Conservation (phyloP, 2,797 vertebrate genomes). For the Sibirionetta formosa region DNA sequence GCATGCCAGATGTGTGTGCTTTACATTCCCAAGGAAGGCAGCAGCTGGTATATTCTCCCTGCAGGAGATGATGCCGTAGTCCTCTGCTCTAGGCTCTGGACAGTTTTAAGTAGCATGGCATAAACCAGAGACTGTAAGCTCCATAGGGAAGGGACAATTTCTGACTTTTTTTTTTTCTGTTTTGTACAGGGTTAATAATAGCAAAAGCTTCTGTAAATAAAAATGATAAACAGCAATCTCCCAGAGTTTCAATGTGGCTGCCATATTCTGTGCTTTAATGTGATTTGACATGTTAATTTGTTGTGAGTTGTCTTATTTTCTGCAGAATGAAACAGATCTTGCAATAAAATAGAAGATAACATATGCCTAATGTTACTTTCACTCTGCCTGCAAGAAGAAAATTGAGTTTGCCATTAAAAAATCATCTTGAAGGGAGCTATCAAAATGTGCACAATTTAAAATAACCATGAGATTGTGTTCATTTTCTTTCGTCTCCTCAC, state of each 20-base stretch:
- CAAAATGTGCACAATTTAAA: neutral
- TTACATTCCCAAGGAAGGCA: neutral
- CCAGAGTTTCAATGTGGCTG: neutral
- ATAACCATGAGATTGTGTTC: neutral
- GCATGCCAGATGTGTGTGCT: neutral
- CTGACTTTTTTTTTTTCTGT: neutral
- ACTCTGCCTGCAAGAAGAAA: neutral
- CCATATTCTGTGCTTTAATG: slow-evolving; percentile 4
- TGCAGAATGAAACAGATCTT: slow-evolving; percentile 10
- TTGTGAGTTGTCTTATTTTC: slow-evolving; percentile 43
- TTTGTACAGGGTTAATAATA: slow-evolving; percentile 6
- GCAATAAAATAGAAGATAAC: neutral
- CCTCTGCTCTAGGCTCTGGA: neutral
- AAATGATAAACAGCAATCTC: slow-evolving; percentile 36
- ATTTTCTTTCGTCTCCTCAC: neutral
- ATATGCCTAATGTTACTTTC: neutral
- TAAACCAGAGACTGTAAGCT: neutral
- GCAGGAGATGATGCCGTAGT: neutral
- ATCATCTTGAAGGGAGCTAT: neutral
- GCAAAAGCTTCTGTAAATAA: slow-evolving; percentile 40
- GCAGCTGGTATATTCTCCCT: neutral
- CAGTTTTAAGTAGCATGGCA: neutral
- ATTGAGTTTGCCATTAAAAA: neutral
- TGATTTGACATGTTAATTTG: slow-evolving; percentile 27
- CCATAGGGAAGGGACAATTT: neutral